phyloP scores from a whole-genome alignment of 2,888 invertebrate species.

The Metacarcinus magister region DNA sequence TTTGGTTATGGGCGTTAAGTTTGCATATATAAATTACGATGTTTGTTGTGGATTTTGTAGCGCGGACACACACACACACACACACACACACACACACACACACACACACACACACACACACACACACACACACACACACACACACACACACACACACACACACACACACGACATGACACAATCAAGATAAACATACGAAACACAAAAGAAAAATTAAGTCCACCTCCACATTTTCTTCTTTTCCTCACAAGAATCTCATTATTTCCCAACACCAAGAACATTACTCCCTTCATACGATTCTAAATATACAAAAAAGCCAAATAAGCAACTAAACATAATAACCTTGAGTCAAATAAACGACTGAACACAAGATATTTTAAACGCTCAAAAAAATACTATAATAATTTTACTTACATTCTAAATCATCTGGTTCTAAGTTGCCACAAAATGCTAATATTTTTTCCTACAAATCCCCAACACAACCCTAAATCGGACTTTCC shows the following conservation, averaged over 20 bases:
- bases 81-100: not conserved
- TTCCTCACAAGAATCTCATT: not conserved
- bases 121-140: conserved; percentile 62
- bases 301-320: not conserved
- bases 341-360: not conserved
- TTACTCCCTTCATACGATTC: too few relatives aligned
- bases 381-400: not conserved
- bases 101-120: conserved; percentile 22
- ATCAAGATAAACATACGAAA: not conserved
- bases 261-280: too few relatives aligned
- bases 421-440: not conserved
- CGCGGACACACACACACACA: conserved; percentile 53
- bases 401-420: not conserved
- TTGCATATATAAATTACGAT: too few relatives aligned
- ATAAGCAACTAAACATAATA: conserved; percentile 22
- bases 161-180: too few relatives aligned
- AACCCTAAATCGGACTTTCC: not conserved
- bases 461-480: not conserved
- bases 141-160: not conserved
- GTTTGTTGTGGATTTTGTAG: not conserved
- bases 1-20: too few relatives aligned
- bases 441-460: not conserved
- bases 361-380: not conserved
- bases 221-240: not conserved
- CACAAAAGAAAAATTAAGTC: not conserved